Percentiles rank a stretch among this genome's conserved stretches.
Conservation (phyloP, 2,797 vertebrate species). For the Echeneis naucrates region DNA sequence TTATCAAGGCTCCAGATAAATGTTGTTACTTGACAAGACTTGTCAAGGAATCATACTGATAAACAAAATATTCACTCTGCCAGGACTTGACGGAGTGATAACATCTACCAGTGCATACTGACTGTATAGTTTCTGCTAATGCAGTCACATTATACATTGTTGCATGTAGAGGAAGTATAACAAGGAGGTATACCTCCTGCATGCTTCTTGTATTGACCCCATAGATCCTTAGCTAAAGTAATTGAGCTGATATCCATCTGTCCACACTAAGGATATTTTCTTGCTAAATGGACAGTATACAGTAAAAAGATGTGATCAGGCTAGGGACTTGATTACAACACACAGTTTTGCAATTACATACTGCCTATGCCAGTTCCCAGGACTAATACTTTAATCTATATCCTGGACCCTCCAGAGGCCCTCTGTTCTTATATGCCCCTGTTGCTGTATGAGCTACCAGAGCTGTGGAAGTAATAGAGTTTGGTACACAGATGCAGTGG, state of each 20-base stretch:
- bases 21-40: not conserved
- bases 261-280: conserved; percentile 14
- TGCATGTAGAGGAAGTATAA: too few relatives aligned
- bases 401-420: conserved; percentile 25
- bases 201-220: conserved; percentile 11
- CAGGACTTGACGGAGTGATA: not conserved
- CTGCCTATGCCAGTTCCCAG: conserved; percentile 43
- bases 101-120: conserved; percentile 14
- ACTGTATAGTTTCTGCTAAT: conserved; percentile 7
- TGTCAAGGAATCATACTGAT: not conserved
- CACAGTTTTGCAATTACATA: conserved; percentile 50
- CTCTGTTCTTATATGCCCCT: conserved; percentile 15
- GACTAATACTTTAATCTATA: conserved; percentile 53
- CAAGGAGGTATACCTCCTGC: conserved; percentile 1
- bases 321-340: conserved; percentile 46
- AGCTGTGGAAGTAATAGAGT: conserved; percentile 40
- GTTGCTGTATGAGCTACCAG: conserved; percentile 19
- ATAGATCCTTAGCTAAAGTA: conserved; percentile 19
- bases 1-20: not conserved
- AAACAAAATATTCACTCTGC: not conserved
- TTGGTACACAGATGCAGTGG: conserved; percentile 47
- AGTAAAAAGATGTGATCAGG: conserved; percentile 35
- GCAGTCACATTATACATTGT: not conserved
- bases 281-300: conserved; percentile 20
- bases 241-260: conserved; percentile 13